These are phyloP conservation scores for Silurus glanis DNA, from an alignment of 2,113 vertebrate genomes.

Conservation along the genomic window DNA sequence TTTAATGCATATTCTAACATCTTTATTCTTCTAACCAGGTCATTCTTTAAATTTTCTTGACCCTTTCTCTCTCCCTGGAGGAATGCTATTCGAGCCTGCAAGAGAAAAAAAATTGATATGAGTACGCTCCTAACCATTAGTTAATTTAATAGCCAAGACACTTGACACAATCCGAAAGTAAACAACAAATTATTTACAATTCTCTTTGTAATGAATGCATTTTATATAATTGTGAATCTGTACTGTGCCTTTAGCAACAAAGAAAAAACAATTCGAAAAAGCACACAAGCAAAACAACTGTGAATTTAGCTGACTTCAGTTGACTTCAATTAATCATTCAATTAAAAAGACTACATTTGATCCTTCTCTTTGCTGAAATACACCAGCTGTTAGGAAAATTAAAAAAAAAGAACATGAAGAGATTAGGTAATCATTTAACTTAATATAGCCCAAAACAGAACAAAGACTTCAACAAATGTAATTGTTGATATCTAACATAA, in stretches of 20 bases:
- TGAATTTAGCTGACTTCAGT: neutral
- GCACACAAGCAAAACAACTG: neutral
- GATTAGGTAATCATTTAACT: neutral
- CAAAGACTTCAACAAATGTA: neutral
- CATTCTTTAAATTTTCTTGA: constrained; percentile 99
- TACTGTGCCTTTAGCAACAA: neutral
- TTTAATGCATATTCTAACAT: constrained; percentile 99
- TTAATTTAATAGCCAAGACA: neutral
- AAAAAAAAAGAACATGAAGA: neutral
- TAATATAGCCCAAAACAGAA: neutral
- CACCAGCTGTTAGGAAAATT: neutral
- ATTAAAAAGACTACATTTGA: neutral
- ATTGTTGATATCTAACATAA: neutral
- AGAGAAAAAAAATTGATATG: constrained; percentile 59
- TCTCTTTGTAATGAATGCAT: neutral
- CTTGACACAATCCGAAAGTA: neutral
- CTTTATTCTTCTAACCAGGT: constrained; percentile 99
- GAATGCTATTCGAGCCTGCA: constrained; percentile 97
- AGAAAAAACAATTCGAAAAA: neutral
- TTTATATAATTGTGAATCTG: neutral
- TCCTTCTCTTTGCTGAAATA: neutral
- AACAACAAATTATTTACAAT: constrained; percentile 6
- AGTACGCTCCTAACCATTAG: neutral
- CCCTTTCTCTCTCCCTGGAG: constrained; percentile 98
- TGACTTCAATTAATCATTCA: neutral